Conservation (phyloP, 2,888 invertebrate genomes). For the Chesias legatella region DNA sequence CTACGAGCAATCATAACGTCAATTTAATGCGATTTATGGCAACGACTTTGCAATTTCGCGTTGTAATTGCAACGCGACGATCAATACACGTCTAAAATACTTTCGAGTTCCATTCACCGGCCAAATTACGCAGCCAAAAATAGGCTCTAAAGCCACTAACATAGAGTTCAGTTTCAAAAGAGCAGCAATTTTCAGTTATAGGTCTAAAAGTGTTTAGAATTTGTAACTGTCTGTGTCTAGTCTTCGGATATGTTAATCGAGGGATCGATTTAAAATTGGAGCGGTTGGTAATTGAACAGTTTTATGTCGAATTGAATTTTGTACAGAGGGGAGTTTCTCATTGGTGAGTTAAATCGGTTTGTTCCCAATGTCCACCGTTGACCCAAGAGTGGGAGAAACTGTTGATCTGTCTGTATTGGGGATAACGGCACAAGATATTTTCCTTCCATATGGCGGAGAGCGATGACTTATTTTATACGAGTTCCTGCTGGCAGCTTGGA, state of each 20-base stretch:
- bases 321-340: slow-evolving; percentile 7
- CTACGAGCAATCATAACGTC: slow-evolving; percentile 43
- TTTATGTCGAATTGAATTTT: slow-evolving; percentile 13
- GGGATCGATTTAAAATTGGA: slow-evolving; percentile 21
- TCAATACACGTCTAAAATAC: slow-evolving; percentile 40
- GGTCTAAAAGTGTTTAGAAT: slow-evolving; percentile 25
- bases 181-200: slow-evolving; percentile 1
- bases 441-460: no score
- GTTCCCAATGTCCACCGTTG: no score
- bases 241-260: slow-evolving; percentile 32
- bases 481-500: no score
- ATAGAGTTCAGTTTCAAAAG: background rate
- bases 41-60: slow-evolving; percentile 35
- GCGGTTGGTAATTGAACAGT: slow-evolving; percentile 20
- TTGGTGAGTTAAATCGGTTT: background rate
- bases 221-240: slow-evolving; percentile 35
- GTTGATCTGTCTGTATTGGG: no score
- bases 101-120: slow-evolving; percentile 11
- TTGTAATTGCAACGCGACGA: slow-evolving; percentile 41
- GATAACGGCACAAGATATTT: no score
- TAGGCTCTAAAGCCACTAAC: background rate
- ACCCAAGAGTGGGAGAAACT: no score
- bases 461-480: no score
- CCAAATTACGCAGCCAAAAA: background rate
- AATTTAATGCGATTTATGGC: slow-evolving; percentile 49